Percentiles rank a stretch among this genome's conserved stretches.
These are phyloP conservation scores for Philotrypesis tridentata DNA, from an alignment of 1,140 invertebrate genomes.

Conservation along the genomic window DNA sequence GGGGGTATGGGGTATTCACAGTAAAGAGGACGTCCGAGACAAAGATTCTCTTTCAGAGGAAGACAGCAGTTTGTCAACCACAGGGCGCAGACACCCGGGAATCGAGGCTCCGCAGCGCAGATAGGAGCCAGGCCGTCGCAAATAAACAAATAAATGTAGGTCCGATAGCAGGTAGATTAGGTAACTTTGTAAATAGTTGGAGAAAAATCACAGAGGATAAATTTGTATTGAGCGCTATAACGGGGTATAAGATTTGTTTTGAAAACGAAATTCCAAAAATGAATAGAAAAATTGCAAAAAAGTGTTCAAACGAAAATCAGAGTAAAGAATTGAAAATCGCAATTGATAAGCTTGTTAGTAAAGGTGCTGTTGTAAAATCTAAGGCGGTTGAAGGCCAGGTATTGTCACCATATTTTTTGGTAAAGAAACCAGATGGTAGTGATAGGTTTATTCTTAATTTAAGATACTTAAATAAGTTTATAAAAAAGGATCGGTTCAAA, in stretches of 20 bases:
- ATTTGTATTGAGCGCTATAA: no score
- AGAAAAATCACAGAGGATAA: constrained; percentile 1
- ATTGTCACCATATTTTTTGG: not conserved
- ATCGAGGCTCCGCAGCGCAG: not conserved
- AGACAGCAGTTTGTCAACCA: not conserved
- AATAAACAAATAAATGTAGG: not conserved
- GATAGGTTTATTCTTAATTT: constrained; percentile 7
- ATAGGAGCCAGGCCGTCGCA: not conserved
- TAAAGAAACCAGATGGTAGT: not conserved
- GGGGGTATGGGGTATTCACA: not conserved
- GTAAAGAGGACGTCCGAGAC: not conserved
- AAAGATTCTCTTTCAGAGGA: not conserved
- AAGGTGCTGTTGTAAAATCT: not conserved
- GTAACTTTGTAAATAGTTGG: constrained; percentile 4
- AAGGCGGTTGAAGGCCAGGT: not conserved
- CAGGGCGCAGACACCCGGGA: not conserved
- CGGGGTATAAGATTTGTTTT: constrained; percentile 24
- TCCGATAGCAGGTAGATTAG: constrained; percentile 13
- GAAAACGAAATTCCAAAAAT: not conserved
- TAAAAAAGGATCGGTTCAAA: not conserved
- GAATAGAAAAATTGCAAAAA: no score
- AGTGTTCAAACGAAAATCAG: no score
- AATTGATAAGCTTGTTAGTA: not conserved
- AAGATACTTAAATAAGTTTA: not conserved
- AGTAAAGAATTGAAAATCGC: not conserved